phyloP scores from a whole-genome alignment of 2,113 vertebrate genomes.

The Anguilla japonica region DNA sequence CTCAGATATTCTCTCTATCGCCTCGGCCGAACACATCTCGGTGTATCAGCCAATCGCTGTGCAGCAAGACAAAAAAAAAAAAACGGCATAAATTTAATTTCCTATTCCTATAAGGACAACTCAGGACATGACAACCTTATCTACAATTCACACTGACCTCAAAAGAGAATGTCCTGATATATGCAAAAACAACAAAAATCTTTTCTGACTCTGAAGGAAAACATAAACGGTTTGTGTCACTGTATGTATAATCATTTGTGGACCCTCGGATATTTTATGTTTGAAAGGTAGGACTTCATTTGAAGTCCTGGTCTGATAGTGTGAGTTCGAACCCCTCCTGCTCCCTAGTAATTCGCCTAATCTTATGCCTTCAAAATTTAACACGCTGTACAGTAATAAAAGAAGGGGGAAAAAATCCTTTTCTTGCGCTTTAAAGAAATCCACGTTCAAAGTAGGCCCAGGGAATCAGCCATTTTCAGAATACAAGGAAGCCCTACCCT shows the following conservation, averaged over 20 bases:
- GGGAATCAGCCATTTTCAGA: not conserved
- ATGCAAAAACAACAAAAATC: not conserved
- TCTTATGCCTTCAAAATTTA: no score
- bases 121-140: not conserved
- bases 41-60: not conserved
- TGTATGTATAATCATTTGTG: no score
- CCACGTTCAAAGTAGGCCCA: not conserved
- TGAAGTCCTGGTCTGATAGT: not conserved
- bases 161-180: not conserved
- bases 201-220: not conserved
- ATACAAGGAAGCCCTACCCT: not conserved
- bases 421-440: not conserved
- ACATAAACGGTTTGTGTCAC: no score
- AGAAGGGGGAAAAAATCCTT: not conserved
- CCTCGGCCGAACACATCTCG: no score
- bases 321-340: not conserved
- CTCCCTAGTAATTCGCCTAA: not conserved
- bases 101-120: not conserved
- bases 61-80: not conserved
- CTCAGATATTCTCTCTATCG: no score
- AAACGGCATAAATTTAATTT: not conserved
- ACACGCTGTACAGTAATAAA: no score
- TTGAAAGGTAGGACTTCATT: no score
- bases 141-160: not conserved
- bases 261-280: no score